Conservation (phyloP, 2,797 vertebrate species). For the Pipistrellus pygmaeus region DNA sequence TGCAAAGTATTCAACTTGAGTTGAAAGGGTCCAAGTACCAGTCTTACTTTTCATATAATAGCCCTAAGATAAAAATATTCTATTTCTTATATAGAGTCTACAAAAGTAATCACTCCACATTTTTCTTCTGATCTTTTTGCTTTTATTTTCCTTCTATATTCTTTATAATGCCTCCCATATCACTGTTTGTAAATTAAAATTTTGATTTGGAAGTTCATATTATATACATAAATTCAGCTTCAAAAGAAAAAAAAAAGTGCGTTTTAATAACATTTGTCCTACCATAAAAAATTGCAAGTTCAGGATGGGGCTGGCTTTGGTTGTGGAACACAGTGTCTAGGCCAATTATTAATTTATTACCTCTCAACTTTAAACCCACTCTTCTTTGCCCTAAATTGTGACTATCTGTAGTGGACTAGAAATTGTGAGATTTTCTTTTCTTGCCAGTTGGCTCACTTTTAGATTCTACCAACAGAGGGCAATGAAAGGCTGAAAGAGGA, state of each 20-base stretch:
- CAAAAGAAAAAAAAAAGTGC: not conserved
- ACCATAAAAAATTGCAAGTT: not conserved
- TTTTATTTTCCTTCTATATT: slow-evolving; percentile 39
- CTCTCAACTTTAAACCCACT: not conserved
- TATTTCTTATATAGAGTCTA: slow-evolving; percentile 39
- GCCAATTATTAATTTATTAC: slow-evolving; percentile 37
- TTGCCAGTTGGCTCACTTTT: not conserved
- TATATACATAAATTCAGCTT: slow-evolving; percentile 48
- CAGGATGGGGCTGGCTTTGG: not conserved
- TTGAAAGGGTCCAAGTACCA: slow-evolving; percentile 15
- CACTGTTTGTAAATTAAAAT: slow-evolving; percentile 32
- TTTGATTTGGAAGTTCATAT: slow-evolving; percentile 14
- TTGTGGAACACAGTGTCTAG: not conserved
- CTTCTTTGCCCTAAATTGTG: slow-evolving; percentile 21
- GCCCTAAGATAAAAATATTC: not conserved
- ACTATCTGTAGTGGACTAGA: not conserved
- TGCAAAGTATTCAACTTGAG: slow-evolving; percentile 49
- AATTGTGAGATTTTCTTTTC: not conserved
- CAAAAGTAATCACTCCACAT: slow-evolving; percentile 1
- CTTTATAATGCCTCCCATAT: not conserved
- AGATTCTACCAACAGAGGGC: slow-evolving; percentile 25
- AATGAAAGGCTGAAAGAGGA: not conserved
- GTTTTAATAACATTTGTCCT: slow-evolving; percentile 11
- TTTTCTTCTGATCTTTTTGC: slow-evolving; percentile 18
- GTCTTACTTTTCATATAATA: slow-evolving; percentile 1